phyloP scores from a whole-genome alignment of 30 jellyfish, hydroid and myxozoan genomes.

The Catostylus mosaicus region DNA sequence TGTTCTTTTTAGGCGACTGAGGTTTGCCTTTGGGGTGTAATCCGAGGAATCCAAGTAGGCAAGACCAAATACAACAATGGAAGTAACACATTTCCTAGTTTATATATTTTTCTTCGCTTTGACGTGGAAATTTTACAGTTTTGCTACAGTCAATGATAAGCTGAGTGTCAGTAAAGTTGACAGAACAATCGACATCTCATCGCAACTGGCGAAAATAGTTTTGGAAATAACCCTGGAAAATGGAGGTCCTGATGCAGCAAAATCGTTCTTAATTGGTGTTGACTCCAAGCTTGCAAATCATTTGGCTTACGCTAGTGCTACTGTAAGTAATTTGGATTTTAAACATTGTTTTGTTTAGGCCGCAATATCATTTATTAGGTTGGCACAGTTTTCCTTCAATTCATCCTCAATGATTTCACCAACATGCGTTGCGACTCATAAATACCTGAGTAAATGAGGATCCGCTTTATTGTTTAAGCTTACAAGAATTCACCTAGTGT shows the following conservation, averaged over 20 bases:
- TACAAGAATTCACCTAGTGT: no score
- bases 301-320: slow-evolving; percentile 75
- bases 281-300: slow-evolving; percentile 58
- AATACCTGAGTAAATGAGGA: no score
- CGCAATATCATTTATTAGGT: no score
- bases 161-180: slow-evolving; percentile 67
- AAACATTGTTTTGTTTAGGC: no score
- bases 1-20: slow-evolving; percentile 7
- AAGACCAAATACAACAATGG: slow-evolving; percentile 21
- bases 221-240: slow-evolving; percentile 69
- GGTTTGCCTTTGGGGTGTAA: slow-evolving; percentile 8
- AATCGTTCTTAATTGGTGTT: slow-evolving; percentile 54
- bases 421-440: no score
- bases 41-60: slow-evolving; percentile 48
- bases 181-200: slow-evolving; percentile 80
- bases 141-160: slow-evolving; percentile 56
- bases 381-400: no score
- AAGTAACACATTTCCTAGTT: neutral
- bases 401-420: no score
- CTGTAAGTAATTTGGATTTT: slow-evolving; percentile 49
- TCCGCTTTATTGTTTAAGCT: no score
- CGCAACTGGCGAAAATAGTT: slow-evolving; percentile 82
- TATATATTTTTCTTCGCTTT: slow-evolving; percentile 35
- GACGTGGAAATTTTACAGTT: slow-evolving; percentile 19
- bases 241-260: slow-evolving; percentile 52